Evolutionary conservation across 2,113 vertebrate species (phyloP), one percentile per base, ranked within the genome.

Genomic region (Rostratula benghalensis): DNA sequence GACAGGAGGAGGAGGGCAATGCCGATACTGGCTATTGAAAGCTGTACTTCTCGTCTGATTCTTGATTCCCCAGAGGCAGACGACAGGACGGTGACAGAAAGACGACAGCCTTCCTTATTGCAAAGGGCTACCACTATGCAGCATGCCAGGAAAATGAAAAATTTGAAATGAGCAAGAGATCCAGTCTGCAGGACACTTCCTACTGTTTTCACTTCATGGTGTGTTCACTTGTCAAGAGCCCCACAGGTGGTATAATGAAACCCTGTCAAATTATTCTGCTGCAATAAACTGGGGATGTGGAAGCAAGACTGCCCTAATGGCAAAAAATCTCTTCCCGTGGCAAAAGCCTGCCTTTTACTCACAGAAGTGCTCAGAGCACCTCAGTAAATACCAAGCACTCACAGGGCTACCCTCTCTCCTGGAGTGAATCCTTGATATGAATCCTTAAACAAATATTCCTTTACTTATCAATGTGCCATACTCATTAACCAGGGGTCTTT

Each of bases 381-480:
- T 74, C 3, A 5, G 17, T 57, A 43, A 57, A 25, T 9, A 7
- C 50, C 54, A 35, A 21, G 31, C 13, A 33, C 17, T 43, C 37
- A 4, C 11, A 14, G 43, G 39, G 54, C 67, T 68, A 39, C 41
- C 13, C 1, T 0, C 0, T 3, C 14, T 43, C 24, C 75, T 33
- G 37, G 22, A 13, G 14, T 7, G 33, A 75, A 45, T 28, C 27
- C 7, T 5, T 39, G 3, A 25, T 3, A 56, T 19, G n/a, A n/a
- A n/a, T n/a, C n/a, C 56, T 83, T 31, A 27, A 89, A 20, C 15
- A 71, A 33, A 30, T 51, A 14, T 46, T 64, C 56, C 56, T 85
- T n/a, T 48, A 1, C 9, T 75, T 71, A 27, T 15, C 14, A 2
- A 35, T 14, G 5, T 7, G 19, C 65, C 35, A 7, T 8, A 28